Base-by-base conservation (phyloP, 2,888 invertebrate species). In the Eupithecia insigniata region DNA sequence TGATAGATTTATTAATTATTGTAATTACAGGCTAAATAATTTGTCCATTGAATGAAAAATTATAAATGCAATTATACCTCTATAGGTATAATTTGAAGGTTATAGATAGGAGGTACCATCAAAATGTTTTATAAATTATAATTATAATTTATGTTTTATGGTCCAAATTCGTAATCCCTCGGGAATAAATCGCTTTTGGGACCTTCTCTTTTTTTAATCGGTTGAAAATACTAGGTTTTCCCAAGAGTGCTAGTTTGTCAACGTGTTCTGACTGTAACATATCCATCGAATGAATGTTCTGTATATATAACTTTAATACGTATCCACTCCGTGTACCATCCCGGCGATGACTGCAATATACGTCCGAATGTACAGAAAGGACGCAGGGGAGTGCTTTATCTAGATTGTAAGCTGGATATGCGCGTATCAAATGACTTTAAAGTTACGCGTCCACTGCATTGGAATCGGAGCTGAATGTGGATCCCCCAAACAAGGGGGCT, bases 341-440 rank as follows among this genome's bases (percentile, higher is more conserved):
- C 78, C 67, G 68, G 75, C 79, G 82, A 81, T 82, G 81, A 81
- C 83, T 84, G 83, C 83, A 85, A 83, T 85, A 86, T 83, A 84
- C 80, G 83, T 83, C 76, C 74, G 73, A 80, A 79, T 80, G 82
- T 77, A 82, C 79, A 73, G 79, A 84, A 72, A 79, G 80, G 82
- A 72, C 85, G 80, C 83, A 69, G 67, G 85, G 85, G 86, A 85
- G 82, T 84, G 75, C 79, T 84, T 81, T 78, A 83, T 83, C 81
- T 81, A 82, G 84, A 84, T 86, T 84, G 84, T 79, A 72, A 77
- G 76, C 81, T 78, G 78, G 79, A 84, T 81, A 78, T 81, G 72
- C 79, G 78, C 81, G 82, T 84, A 85, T 85, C 83, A 85, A 83
- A 85, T 83, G 83, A 74, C 81, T 81, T 84, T 81, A 80, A 82